Conservation (phyloP, 2,888 invertebrate genomes). For the Biston stratarius region DNA sequence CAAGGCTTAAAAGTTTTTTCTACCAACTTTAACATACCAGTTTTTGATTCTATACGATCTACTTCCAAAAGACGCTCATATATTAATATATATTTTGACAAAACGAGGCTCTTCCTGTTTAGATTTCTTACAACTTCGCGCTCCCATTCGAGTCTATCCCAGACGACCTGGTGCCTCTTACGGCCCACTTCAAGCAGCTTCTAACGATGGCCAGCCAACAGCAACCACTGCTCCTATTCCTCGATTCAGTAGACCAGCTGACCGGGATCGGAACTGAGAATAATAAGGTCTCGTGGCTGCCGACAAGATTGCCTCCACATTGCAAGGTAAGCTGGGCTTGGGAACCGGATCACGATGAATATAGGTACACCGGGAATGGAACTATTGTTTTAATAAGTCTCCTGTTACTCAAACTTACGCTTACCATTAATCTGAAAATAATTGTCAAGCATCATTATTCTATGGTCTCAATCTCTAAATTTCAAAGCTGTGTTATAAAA, state of each 20-base stretch:
- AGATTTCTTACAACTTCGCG: conserved; percentile 97
- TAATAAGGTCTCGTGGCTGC: conserved; percentile 98
- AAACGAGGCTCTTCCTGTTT: conserved; percentile 51
- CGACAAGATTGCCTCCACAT: conserved; percentile 94
- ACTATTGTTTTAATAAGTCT: too few relatives aligned
- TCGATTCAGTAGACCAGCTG: conserved; percentile 98
- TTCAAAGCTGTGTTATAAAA: too few relatives aligned
- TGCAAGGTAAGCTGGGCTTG: conserved; percentile 89
- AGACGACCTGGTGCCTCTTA: conserved; percentile 97
- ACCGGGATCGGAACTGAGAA: conserved; percentile 96
- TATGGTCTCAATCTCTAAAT: too few relatives aligned
- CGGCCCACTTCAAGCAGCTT: conserved; percentile 98
- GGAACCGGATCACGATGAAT: too few relatives aligned
- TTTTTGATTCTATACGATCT: background rate
- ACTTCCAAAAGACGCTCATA: background rate
- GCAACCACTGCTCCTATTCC: conserved; percentile 95
- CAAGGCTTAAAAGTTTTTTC: too few relatives aligned
- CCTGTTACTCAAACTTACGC: too few relatives aligned
- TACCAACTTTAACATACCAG: background rate
- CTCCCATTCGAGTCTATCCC: conserved; percentile 97
- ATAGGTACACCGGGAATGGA: too few relatives aligned
- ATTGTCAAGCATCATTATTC: too few relatives aligned
- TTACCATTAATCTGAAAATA: too few relatives aligned
- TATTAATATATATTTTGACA: too few relatives aligned
- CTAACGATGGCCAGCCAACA: conserved; percentile 92